A percentile compares a stretch with the other conserved stretches of the same genome.
These are phyloP conservation scores for Bubalus kerabau DNA, from an alignment of 2,113 vertebrate species.

Conservation along the genomic window DNA sequence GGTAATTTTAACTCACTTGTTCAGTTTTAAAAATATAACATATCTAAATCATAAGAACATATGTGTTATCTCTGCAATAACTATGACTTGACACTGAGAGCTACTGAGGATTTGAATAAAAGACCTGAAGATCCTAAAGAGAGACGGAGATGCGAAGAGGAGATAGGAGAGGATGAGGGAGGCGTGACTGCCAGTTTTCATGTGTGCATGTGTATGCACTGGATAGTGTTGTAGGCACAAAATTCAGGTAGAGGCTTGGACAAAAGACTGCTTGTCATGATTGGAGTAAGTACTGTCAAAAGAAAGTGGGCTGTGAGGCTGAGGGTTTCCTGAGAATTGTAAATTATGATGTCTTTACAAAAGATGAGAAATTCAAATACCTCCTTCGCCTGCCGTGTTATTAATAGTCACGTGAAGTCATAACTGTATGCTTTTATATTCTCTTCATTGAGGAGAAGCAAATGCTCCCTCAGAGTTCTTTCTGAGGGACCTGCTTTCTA, in stretches of 20 bases:
- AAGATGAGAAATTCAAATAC: background rate
- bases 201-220: background rate
- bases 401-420: background rate
- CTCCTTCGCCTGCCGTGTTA: background rate
- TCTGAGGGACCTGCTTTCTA: background rate
- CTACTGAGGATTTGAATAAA: background rate
- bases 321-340: background rate
- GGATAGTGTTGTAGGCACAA: background rate
- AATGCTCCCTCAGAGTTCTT: background rate
- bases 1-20: background rate
- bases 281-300: background rate
- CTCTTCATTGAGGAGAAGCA: background rate
- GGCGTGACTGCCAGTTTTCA: background rate
- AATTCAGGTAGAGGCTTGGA: background rate
- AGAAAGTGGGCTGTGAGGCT: background rate
- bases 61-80: background rate
- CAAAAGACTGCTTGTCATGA: background rate
- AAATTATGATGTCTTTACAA: background rate
- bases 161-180: background rate
- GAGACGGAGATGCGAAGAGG: background rate
- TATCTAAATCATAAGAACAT: background rate
- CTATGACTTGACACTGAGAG: background rate
- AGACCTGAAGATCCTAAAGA: background rate
- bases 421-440: background rate
- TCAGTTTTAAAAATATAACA: background rate